Base-by-base conservation (phyloP, 2,888 invertebrate genomes). In the Nyleta sp. region DNA sequence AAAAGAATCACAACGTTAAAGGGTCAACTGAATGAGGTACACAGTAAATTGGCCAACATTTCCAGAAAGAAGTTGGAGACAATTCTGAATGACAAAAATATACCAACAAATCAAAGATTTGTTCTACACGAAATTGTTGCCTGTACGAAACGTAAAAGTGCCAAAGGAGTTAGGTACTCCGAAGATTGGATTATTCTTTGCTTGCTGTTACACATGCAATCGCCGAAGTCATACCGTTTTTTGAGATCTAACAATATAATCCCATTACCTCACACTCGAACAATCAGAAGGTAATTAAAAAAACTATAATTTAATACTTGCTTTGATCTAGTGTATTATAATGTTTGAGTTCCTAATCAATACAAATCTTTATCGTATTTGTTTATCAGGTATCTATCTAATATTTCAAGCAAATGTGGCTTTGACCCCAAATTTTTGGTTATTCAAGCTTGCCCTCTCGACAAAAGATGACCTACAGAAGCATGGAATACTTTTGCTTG, bases 161-260 rank as follows among this genome's bases (percentile, higher is more conserved):
- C 33, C 2, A 60, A 60, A 18, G 31, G 20, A 13, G 8, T 18
- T 1, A 60, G 35, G 33, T 60, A 46, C 31, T 22, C 31, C 2
- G 53, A 55, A 10, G 42, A 42, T 11, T 57, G 42, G 42, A 57
- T 24, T 24, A 20, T 65, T 6, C 18, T 52, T 8, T 40, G 46
- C 20, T 17, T 64, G n/a, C 35, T 65, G 2, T n/a, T 65, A 11
- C 65, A 65, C 22, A 65, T 65, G 65, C 65, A 42, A 31, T 65
- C 65, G 15, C 52, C 65, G 8, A 35, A 8, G 40, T 1, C 40
- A n/a, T 65, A 65, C 31, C 7, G 40, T n/a, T 40, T 65, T 50
- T 28, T 65, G n/a, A 24, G 18, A 13, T 42, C 42, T 6, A 33
- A 65, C 18, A 52, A 40, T 10, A 52, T 65, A 24, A 31, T 65